Conservation (phyloP, 2,113 vertebrate species). For the Amazona vittata region DNA sequence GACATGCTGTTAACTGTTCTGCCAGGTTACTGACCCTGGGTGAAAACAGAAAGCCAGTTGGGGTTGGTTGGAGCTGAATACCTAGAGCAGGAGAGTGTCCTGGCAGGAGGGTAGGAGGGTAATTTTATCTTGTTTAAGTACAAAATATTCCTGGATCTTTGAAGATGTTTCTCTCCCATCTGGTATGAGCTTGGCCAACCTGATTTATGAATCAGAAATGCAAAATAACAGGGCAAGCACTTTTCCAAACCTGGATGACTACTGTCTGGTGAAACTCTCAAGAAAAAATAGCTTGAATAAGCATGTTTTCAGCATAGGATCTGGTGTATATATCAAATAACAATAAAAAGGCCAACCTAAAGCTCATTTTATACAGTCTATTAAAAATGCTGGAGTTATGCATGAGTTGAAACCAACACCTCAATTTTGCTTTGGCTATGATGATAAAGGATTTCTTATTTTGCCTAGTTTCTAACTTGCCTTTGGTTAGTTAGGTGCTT, state of each 20-base stretch:
- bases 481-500: background rate
- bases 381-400: background rate
- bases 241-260: background rate
- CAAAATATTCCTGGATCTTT: background rate
- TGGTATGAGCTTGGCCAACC: background rate
- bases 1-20: background rate
- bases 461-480: background rate
- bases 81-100: background rate
- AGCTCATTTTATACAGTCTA: background rate
- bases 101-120: background rate
- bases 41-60: background rate
- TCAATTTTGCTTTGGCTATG: background rate
- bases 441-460: background rate
- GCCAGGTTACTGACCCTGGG: background rate
- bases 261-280: background rate
- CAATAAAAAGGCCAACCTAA: background rate
- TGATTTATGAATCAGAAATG: background rate
- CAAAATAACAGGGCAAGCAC: background rate
- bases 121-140: background rate
- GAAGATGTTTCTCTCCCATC: background rate
- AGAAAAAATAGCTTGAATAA: background rate
- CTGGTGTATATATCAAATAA: background rate
- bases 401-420: background rate
- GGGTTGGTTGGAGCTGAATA: background rate
- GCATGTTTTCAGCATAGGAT: background rate